Evolutionary conservation across 2,888 invertebrate genomes (phyloP), one percentile per base, ranked within the genome.

Genomic region (Stenoptilia bipunctidactyla): DNA sequence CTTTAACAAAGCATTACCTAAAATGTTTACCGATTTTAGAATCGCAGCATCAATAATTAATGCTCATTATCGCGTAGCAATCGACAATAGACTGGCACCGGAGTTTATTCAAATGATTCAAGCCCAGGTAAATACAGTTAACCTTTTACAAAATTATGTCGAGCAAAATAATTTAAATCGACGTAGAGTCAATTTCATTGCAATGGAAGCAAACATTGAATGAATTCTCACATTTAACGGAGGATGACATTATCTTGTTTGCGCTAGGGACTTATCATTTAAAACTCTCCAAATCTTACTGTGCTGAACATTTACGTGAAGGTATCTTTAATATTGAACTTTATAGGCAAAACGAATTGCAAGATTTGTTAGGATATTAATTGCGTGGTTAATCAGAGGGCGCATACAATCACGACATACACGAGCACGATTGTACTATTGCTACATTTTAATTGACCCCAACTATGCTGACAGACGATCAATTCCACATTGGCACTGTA

Each of bases 271-370:
- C 39, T 10, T 44, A 44, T 34, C 41, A 41, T 9, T 13, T 41
- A 34, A 44, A 44, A 39, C 41, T 44, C 13, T 40, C 44, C 20
- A 44, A 38, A 37, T 41, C 39, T 20, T 44, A 44, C 27, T 44
- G 41, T 34, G 37, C 37, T 9, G 41, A 44, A 36, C 44, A 41
- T 39, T 15, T 41, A 15, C 34, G 25, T 10, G 34, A 44, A 15
- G 44, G 44, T 13, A 13, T 44, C 4, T 40, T 39, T 34, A 12
- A 27, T 34, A 41, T 44, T 34, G 44, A 44, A 44, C 13, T 15
- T 20, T 41, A 35, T 12, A 14, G 38, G 27, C 38, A 41, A 12
- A 35, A 38, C 15, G 27, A 13, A 10, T 13, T 38, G 13, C 25
- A 41, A 5, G 41, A 37, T 20, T 34, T 38, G 36, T 13, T 27